Percentiles rank a stretch among this genome's conserved stretches.
These are phyloP conservation scores for Druon quercuslanigerum DNA, from an alignment of 1,140 invertebrate genomes.

Conservation along the genomic window DNA sequence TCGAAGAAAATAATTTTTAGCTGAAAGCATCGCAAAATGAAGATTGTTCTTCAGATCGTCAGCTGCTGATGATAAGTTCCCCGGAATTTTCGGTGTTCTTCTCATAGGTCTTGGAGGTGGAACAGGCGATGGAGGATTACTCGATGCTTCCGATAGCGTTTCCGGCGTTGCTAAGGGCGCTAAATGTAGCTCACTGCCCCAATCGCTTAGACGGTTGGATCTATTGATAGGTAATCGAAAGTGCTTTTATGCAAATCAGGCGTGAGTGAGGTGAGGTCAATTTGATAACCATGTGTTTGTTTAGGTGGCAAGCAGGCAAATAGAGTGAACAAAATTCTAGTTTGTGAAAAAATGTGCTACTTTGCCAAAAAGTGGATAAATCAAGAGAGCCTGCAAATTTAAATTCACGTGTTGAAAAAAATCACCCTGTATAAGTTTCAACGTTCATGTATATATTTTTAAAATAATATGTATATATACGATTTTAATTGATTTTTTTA, in stretches of 20 bases:
- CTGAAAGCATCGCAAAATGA: conserved; percentile 77
- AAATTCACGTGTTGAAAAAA: too few relatives aligned
- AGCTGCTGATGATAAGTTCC: conserved; percentile 80
- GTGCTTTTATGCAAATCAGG: neutral
- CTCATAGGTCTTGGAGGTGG: conserved; percentile 74
- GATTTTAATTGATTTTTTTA: too few relatives aligned
- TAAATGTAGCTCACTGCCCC: conserved; percentile 66
- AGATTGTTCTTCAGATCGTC: conserved; percentile 80
- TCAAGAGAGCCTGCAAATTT: too few relatives aligned
- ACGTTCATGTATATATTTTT: too few relatives aligned
- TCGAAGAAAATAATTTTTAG: conserved; percentile 72
- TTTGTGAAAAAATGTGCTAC: too few relatives aligned
- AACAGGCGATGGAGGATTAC: conserved; percentile 72
- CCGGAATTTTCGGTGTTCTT: conserved; percentile 80
- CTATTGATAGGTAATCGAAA: conserved; percentile 43
- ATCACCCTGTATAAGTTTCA: too few relatives aligned
- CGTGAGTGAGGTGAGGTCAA: too few relatives aligned
- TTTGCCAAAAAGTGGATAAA: too few relatives aligned
- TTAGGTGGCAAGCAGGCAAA: too few relatives aligned
- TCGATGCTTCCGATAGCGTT: conserved; percentile 87
- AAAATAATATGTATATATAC: too few relatives aligned
- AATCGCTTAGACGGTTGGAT: conserved; percentile 54
- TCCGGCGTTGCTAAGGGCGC: conserved; percentile 91
- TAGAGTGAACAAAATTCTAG: too few relatives aligned
- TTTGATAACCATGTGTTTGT: too few relatives aligned